phyloP scores from a whole-genome alignment of 2,888 invertebrate species.

The Microplitis manilae region DNA sequence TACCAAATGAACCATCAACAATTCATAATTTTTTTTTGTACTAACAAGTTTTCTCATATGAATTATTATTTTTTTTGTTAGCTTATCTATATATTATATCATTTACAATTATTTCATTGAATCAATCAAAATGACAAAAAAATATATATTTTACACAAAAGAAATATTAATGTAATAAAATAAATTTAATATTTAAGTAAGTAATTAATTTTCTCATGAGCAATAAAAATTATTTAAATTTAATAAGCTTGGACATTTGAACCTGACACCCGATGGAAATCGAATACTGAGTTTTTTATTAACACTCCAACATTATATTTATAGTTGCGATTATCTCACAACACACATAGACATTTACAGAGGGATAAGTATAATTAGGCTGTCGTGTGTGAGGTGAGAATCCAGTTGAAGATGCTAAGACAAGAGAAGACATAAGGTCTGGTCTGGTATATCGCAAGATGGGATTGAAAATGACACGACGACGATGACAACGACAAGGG shows the following conservation, averaged over 20 bases:
- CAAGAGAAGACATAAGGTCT: background rate
- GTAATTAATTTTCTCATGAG: background rate
- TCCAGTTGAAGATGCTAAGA: constrained; percentile 42
- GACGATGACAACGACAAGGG: constrained; percentile 17
- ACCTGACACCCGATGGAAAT: background rate
- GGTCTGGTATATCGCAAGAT: background rate
- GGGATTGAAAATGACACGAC: constrained; percentile 11
- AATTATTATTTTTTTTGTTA: background rate
- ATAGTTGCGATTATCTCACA: constrained; percentile 49
- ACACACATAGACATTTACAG: constrained; percentile 33
- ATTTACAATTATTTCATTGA: background rate
- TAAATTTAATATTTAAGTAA: background rate
- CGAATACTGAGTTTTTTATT: background rate
- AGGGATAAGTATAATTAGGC: constrained; percentile 47
- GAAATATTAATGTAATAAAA: background rate
- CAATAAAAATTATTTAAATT: too few species aligned
- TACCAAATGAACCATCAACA: constrained; percentile 48
- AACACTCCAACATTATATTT: constrained; percentile 40
- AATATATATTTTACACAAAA: background rate
- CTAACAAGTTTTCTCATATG: constrained; percentile 14
- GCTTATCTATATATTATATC: background rate
- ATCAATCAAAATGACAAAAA: too few species aligned
- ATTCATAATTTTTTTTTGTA: constrained; percentile 51
- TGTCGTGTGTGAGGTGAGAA: constrained; percentile 52
- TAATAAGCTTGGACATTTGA: background rate